Evolutionary conservation across 2,113 vertebrate genomes (phyloP).

Genomic region (Syrmaticus mikado): DNA sequence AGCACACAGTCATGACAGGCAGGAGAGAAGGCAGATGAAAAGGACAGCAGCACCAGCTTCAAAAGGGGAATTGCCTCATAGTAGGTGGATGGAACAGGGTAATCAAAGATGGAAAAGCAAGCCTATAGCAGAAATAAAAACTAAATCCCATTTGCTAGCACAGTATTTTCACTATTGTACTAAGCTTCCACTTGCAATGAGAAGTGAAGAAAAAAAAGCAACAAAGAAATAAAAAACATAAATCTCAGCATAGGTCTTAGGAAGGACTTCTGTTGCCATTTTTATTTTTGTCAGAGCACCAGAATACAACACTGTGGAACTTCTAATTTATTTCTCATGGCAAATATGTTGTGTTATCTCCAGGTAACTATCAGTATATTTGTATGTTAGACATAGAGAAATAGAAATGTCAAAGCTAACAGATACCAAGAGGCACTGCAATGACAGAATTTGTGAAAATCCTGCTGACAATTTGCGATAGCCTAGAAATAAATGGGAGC

Average conservation of each 20-base stretch:
- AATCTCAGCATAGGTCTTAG: background rate
- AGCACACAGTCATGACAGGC: fast-evolving
- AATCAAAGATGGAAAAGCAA: slow-evolving; percentile 5
- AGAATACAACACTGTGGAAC: background rate
- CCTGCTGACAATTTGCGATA: background rate
- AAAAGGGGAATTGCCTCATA: background rate
- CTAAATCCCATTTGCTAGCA: background rate
- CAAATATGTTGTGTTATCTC: background rate
- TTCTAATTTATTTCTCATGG: background rate
- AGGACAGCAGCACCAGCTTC: background rate
- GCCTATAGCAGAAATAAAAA: background rate
- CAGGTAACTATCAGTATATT: background rate
- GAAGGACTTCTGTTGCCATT: fast-evolving
- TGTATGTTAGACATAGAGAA: background rate
- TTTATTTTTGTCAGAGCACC: background rate
- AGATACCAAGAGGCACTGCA: background rate
- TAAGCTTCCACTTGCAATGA: background rate
- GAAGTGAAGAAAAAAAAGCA: background rate
- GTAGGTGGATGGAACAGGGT: background rate
- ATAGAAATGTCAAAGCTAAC: background rate
- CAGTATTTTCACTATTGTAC: background rate
- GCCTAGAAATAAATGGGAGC: background rate
- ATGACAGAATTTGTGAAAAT: background rate
- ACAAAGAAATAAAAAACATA: background rate
- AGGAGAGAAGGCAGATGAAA: background rate